phyloP scores from a whole-genome alignment of 2,113 vertebrate genomes.

The Bufo gargarizans region DNA sequence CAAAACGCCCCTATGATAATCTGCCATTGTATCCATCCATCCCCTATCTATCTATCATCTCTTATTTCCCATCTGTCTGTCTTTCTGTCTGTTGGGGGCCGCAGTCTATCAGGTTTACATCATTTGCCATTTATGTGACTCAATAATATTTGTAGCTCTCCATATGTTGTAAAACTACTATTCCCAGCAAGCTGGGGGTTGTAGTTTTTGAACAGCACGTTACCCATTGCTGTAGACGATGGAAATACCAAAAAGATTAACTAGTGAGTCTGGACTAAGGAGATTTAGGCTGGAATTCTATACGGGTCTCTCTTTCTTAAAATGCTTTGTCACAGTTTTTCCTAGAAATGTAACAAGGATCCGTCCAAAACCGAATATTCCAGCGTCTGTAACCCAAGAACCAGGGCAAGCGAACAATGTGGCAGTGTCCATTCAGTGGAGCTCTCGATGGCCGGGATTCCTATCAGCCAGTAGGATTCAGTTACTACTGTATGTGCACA shows the following conservation, averaged over 20 bases:
- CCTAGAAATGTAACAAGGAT: constrained; percentile 24
- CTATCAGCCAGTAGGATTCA: constrained; percentile 13
- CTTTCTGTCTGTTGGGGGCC: too few relatives aligned
- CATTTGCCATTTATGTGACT: neutral
- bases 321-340: constrained; percentile 30
- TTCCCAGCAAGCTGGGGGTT: neutral
- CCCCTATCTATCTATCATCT: too few relatives aligned
- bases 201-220: neutral
- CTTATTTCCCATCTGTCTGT: too few relatives aligned
- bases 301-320: constrained; percentile 7
- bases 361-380: neutral
- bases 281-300: constrained; percentile 1
- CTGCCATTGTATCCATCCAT: too few relatives aligned
- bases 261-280: neutral
- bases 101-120: too few relatives aligned
- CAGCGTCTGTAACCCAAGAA: constrained; percentile 27
- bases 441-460: neutral
- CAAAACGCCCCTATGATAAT: too few relatives aligned
- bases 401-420: neutral
- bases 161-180: neutral
- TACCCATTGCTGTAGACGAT: neutral
- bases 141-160: neutral
- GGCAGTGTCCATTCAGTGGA: neutral
- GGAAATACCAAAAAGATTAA: constrained; percentile 7
- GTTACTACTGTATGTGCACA: constrained; percentile 10